These are phyloP conservation scores for Zoanthus gigantus DNA, from an alignment of 92 coral and sea anemone species.

Conservation along the genomic window DNA sequence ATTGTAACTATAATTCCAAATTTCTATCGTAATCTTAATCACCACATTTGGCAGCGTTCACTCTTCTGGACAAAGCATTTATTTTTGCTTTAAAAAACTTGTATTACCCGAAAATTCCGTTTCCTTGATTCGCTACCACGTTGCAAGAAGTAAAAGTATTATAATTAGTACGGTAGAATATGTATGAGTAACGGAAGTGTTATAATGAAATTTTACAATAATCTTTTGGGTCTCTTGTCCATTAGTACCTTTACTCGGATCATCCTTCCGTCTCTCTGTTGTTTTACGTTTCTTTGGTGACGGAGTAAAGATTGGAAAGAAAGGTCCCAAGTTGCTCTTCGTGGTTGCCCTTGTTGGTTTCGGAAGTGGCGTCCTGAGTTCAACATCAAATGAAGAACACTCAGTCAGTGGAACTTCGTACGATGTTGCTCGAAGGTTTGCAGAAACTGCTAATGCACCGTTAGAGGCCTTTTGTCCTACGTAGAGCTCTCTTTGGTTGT, in stretches of 20 bases:
- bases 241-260: conserved; percentile 65
- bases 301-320: conserved; percentile 59
- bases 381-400: conserved; percentile 68
- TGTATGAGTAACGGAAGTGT: conserved; percentile 7
- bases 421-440: conserved; percentile 74
- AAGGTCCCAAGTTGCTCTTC: conserved; percentile 40
- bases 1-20: not conserved
- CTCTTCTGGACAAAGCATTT: not conserved
- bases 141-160: not conserved
- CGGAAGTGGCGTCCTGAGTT: conserved; percentile 79
- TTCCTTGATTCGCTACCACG: not conserved
- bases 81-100: not conserved
- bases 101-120: not conserved
- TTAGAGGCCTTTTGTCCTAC: conserved; percentile 78
- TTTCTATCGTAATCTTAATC: not conserved
- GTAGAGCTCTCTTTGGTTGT: conserved; percentile 65
- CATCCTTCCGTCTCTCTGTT: conserved; percentile 51
- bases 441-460: conserved; percentile 58
- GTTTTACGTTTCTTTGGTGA: conserved; percentile 66
- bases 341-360: conserved; percentile 77
- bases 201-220: not conserved
- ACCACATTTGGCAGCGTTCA: not conserved
- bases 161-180: conserved; percentile 18
- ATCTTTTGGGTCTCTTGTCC: conserved; percentile 42
- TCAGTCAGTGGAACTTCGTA: conserved; percentile 77